These are phyloP conservation scores for Drosophila mayaguana DNA, from an alignment of 2,888 invertebrate genomes.

Conservation along the genomic window DNA sequence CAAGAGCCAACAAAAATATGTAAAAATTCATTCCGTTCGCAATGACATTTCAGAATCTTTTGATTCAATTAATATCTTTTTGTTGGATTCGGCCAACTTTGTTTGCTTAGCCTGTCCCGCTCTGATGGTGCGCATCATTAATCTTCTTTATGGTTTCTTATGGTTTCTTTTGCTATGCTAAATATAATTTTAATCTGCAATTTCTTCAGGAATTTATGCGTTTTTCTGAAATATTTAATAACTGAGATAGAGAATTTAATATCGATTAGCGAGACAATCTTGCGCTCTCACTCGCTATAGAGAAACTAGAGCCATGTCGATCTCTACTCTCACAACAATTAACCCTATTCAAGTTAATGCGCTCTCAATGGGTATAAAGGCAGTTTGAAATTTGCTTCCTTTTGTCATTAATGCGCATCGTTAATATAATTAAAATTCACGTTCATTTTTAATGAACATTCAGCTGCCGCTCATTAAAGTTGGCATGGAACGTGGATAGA, in stretches of 20 bases:
- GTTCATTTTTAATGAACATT: slow-evolving; percentile 13
- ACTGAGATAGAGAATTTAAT: not conserved
- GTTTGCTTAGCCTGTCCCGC: not conserved
- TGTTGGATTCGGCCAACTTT: not conserved
- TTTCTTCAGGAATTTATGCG: not conserved
- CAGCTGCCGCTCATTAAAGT: not conserved
- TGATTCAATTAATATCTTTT: slow-evolving; percentile 16
- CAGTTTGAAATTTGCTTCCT: not conserved
- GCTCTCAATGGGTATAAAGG: not conserved
- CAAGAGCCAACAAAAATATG: not conserved
- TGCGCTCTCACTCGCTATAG: not conserved
- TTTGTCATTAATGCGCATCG: not conserved
- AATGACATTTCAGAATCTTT: slow-evolving; percentile 13
- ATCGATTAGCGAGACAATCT: not conserved
- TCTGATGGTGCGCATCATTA: slow-evolving; percentile 14
- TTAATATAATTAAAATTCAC: slow-evolving; percentile 11
- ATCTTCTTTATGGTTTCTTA: slow-evolving; percentile 12
- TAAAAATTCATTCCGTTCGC: slow-evolving; percentile 4
- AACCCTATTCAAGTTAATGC: not conserved
- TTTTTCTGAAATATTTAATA: not conserved
- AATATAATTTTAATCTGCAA: not conserved
- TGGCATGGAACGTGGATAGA: not conserved
- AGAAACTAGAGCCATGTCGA: not conserved
- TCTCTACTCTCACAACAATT: not conserved
- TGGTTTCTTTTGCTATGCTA: not conserved